Conservation (phyloP, 1,140 invertebrate genomes). For the Streblospio benedicti region DNA sequence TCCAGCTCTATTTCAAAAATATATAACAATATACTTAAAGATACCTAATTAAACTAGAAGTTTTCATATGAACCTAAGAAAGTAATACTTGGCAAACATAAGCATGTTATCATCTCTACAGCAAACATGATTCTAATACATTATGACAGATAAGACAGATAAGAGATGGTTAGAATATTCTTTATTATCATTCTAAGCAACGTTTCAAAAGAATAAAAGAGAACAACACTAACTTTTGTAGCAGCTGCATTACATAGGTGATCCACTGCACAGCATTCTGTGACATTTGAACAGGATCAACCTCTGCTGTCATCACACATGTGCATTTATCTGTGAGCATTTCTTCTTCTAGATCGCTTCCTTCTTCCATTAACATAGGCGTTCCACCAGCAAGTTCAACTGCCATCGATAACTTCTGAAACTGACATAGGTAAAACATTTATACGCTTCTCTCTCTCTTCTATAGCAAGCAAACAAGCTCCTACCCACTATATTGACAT, state of each 20-base stretch:
- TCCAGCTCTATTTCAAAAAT: neutral
- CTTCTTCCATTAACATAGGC: constrained; percentile 28
- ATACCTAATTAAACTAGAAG: neutral
- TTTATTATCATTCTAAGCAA: too few species aligned
- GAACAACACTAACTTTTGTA: constrained; percentile 20
- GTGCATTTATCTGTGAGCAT: constrained; percentile 23
- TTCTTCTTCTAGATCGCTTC: constrained; percentile 5
- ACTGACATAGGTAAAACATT: constrained; percentile 21
- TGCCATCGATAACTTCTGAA: constrained; percentile 31
- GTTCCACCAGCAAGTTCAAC: constrained; percentile 34
- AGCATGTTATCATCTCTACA: too few species aligned
- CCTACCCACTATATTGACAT: too few species aligned
- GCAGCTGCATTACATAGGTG: constrained; percentile 19
- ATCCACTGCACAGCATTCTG: constrained; percentile 21
- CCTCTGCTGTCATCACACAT: constrained; percentile 28
- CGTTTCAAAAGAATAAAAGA: neutral
- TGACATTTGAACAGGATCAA: constrained; percentile 14
- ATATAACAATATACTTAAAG: neutral
- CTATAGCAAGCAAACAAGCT: too few species aligned
- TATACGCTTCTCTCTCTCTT: too few species aligned
- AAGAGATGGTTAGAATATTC: too few species aligned
- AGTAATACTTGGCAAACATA: too few species aligned
- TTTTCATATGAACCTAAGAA: too few species aligned
- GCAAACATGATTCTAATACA: too few species aligned
- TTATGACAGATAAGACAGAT: too few species aligned